phyloP scores from a whole-genome alignment of 2,888 invertebrate species.

The Charanyca ferruginea region DNA sequence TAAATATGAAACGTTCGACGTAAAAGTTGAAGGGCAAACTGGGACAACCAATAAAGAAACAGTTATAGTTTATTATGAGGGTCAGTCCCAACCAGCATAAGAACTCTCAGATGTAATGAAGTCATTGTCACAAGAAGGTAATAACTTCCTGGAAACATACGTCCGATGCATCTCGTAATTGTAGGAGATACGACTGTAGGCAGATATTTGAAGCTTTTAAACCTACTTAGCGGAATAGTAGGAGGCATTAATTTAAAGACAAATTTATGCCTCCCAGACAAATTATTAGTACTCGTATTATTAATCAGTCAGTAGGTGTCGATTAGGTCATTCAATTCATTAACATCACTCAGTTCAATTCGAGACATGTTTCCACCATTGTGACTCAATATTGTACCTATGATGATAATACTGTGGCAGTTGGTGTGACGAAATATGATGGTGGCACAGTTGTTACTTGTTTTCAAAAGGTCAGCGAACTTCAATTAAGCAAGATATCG shows the following conservation, averaged over 20 bases:
- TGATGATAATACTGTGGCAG: conserved; percentile 23
- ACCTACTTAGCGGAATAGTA: conserved; percentile 22
- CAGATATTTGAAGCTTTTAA: conserved; percentile 47
- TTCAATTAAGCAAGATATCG: conserved; percentile 71
- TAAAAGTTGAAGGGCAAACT: conserved; percentile 46
- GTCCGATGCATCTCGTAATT: conserved; percentile 63
- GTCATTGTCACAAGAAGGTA: conserved; percentile 71
- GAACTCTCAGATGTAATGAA: conserved; percentile 67
- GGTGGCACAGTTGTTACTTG: conserved; percentile 47
- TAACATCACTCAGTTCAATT: conserved; percentile 52
- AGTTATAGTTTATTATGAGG: conserved; percentile 61
- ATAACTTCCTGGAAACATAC: conserved; percentile 72
- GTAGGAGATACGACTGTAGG: conserved; percentile 41
- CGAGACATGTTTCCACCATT: conserved; percentile 62
- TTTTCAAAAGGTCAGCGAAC: conserved; percentile 67
- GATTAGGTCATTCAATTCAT: conserved; percentile 81
- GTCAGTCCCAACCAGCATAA: conserved; percentile 59
- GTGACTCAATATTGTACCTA: conserved; percentile 37
- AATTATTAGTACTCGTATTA: conserved; percentile 54
- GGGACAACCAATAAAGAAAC: conserved; percentile 54
- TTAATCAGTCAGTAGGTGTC: conserved; percentile 75
- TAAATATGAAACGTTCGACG: conserved; percentile 33
- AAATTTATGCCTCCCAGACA: conserved; percentile 40
- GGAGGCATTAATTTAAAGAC: conserved; percentile 26
- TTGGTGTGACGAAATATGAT: conserved; percentile 39